phyloP scores from a whole-genome alignment of 1,140 invertebrate genomes.

The Acromyrmex charruanus region DNA sequence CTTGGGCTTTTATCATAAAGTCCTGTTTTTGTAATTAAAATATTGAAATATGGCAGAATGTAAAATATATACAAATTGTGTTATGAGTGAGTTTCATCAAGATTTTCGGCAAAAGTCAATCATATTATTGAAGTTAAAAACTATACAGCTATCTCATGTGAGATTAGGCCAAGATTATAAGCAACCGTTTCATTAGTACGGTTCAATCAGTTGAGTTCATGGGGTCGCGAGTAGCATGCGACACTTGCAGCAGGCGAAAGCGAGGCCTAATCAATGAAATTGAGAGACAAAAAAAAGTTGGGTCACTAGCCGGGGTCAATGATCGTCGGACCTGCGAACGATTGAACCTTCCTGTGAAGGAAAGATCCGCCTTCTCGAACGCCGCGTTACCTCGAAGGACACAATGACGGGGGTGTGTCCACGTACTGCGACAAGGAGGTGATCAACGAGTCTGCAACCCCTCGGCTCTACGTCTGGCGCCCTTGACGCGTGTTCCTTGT shows the following conservation, averaged over 20 bases:
- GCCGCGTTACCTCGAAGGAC: constrained; percentile 73
- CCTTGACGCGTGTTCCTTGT: constrained; percentile 64
- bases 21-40: background rate
- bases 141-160: constrained; percentile 24
- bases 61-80: background rate
- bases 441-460: constrained; percentile 58
- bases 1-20: background rate
- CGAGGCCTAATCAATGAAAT: constrained; percentile 85
- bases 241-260: constrained; percentile 52
- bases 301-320: constrained; percentile 80
- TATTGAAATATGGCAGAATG: background rate
- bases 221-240: constrained; percentile 62
- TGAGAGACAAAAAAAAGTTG: constrained; percentile 82
- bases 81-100: background rate
- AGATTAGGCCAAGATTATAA: constrained; percentile 81
- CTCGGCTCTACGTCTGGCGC: constrained; percentile 39
- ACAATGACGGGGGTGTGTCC: constrained; percentile 82
- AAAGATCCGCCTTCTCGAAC: constrained; percentile 68
- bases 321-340: constrained; percentile 77
- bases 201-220: constrained; percentile 79
- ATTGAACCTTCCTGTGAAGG: constrained; percentile 79
- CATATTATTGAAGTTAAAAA: constrained; percentile 16
- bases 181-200: constrained; percentile 85
- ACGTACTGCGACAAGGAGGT: constrained; percentile 56
- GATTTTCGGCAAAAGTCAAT: background rate